These are phyloP conservation scores for Callipepla squamata DNA, from an alignment of 2,113 vertebrate species.

Conservation along the genomic window DNA sequence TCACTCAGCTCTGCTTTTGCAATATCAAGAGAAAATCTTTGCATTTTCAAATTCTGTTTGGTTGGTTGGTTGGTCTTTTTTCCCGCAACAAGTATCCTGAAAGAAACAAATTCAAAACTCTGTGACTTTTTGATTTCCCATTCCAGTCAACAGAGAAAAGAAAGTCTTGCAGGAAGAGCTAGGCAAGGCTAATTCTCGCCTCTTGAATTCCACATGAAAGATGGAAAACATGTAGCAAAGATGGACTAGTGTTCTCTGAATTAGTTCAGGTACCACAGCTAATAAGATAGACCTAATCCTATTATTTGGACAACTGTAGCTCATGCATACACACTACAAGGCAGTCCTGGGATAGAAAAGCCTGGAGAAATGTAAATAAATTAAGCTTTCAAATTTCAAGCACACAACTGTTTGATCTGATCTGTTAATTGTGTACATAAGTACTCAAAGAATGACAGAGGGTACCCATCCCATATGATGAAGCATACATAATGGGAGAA, in stretches of 20 bases:
- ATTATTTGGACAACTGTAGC: constrained; percentile 19
- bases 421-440: not conserved
- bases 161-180: not conserved
- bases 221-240: not conserved
- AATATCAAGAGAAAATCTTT: not conserved
- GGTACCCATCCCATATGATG: not conserved
- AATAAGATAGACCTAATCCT: constrained; percentile 55
- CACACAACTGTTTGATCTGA: not conserved
- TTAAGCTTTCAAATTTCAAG: constrained; percentile 28
- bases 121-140: not conserved
- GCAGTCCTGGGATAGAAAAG: not conserved
- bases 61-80: not conserved
- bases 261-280: constrained; percentile 45
- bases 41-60: not conserved
- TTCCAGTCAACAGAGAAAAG: not conserved
- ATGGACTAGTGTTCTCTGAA: not conserved
- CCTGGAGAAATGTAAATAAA: not conserved
- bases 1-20: not conserved
- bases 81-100: not conserved
- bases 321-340: not conserved
- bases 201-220: not conserved
- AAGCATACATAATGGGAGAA: not conserved
- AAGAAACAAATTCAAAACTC: not conserved
- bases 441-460: not conserved
- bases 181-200: not conserved